phyloP scores from a whole-genome alignment of 1,140 invertebrate genomes.

The Zaprionus camerounensis region DNA sequence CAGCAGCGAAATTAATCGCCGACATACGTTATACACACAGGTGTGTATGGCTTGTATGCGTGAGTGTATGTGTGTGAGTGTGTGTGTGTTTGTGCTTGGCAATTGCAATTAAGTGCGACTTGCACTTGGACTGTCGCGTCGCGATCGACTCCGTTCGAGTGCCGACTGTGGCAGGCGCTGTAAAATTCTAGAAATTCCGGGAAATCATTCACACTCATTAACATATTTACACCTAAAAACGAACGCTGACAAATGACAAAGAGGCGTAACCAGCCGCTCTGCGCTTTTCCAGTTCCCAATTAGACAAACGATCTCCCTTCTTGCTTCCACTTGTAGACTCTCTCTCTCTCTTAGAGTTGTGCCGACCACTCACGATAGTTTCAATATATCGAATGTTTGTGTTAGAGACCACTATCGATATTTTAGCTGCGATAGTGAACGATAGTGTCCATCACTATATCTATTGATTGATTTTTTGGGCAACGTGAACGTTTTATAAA shows the following conservation, averaged over 20 bases:
- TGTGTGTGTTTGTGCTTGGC: constrained; percentile 28
- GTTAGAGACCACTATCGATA: too few species aligned
- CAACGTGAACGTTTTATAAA: too few species aligned
- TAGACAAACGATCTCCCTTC: constrained; percentile 60
- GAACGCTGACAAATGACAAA: constrained; percentile 74
- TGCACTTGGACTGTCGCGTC: constrained; percentile 28
- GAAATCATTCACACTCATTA: constrained; percentile 81
- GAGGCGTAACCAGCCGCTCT: constrained; percentile 58
- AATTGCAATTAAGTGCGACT: constrained; percentile 73
- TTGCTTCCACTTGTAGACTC: neutral
- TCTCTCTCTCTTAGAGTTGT: too few species aligned
- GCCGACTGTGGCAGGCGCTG: constrained; percentile 19
- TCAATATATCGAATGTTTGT: too few species aligned
- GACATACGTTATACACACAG: constrained; percentile 69
- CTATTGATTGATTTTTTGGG: too few species aligned
- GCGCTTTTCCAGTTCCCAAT: constrained; percentile 75
- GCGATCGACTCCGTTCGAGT: neutral
- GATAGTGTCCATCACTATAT: too few species aligned
- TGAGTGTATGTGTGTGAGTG: neutral
- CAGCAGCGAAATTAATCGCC: constrained; percentile 76
- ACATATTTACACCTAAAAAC: constrained; percentile 82
- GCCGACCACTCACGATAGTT: too few species aligned
- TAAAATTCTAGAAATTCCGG: constrained; percentile 71
- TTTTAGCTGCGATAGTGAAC: too few species aligned
- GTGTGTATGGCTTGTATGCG: constrained; percentile 1